Percentiles rank a stretch among this genome's conserved stretches.
phyloP scores from a whole-genome alignment of 2,888 invertebrate genomes.

The Chironomus riparius region DNA sequence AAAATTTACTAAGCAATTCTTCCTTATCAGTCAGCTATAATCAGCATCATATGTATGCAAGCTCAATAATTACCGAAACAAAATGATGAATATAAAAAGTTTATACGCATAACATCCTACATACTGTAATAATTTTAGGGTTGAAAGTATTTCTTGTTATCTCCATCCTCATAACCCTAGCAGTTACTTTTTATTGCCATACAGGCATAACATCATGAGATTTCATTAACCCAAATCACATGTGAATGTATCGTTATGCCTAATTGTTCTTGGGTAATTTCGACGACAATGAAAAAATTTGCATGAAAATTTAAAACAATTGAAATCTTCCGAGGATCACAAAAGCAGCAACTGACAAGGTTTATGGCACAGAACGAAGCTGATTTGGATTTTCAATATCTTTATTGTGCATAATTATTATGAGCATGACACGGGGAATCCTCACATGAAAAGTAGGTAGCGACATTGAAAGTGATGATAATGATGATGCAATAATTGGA shows the following conservation, averaged over 20 bases:
- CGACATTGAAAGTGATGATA: neutral
- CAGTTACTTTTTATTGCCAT: neutral
- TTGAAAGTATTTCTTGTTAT: neutral
- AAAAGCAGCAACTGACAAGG: neutral
- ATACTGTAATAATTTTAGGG: neutral
- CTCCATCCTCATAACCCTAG: neutral
- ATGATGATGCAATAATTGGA: slow-evolving; percentile 8
- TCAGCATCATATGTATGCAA: neutral
- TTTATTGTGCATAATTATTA: neutral
- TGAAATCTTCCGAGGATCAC: neutral
- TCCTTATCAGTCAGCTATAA: neutral
- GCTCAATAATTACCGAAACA: neutral
- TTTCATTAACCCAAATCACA: neutral
- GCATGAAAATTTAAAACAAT: neutral
- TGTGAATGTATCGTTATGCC: neutral
- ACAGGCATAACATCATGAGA: neutral
- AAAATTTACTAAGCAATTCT: neutral
- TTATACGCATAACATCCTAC: neutral
- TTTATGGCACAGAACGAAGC: neutral
- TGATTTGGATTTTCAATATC: too few relatives aligned
- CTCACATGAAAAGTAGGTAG: neutral
- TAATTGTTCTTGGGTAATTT: neutral
- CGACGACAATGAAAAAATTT: neutral
- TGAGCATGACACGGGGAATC: neutral
- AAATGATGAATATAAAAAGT: neutral